A percentile compares a stretch with the other conserved stretches of the same genome.
These are phyloP conservation scores for Eupithecia abbreviata DNA, from an alignment of 2,888 invertebrate species.

Conservation along the genomic window DNA sequence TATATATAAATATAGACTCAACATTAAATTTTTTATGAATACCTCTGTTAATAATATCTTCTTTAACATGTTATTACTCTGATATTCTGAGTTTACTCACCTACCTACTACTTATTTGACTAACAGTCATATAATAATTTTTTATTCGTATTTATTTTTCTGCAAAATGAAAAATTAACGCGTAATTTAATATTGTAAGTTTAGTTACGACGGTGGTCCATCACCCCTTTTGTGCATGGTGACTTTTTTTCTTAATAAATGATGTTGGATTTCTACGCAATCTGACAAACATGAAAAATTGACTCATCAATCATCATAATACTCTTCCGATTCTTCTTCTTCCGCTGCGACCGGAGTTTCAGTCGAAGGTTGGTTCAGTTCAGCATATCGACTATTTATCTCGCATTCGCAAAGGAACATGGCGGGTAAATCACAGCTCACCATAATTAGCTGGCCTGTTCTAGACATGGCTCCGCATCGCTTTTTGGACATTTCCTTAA, in stretches of 20 bases:
- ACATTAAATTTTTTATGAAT: background rate
- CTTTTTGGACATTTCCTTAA: conserved; percentile 42
- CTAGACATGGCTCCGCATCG: conserved; percentile 61
- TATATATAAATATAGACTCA: background rate
- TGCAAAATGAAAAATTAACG: background rate
- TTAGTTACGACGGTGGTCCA: background rate
- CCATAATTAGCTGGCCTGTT: conserved; percentile 56
- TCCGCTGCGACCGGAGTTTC: background rate
- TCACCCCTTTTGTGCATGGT: no score
- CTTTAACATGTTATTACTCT: background rate
- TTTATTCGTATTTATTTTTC: background rate
- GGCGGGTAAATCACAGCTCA: conserved; percentile 54
- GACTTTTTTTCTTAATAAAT: no score
- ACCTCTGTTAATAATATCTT: background rate
- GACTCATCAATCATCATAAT: background rate
- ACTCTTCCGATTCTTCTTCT: background rate
- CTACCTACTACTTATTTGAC: no score
- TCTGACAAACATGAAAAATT: background rate
- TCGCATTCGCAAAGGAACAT: conserved; percentile 63
- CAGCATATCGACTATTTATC: conserved; percentile 30
- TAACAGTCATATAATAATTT: no score
- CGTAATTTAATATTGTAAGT: background rate
- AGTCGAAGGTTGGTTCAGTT: background rate
- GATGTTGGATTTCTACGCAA: background rate
- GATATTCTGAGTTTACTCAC: background rate